Percentiles rank a stretch among this genome's conserved stretches.
These are phyloP conservation scores for Drosophila mettleri DNA, from an alignment of 2,888 invertebrate genomes.

Conservation along the genomic window DNA sequence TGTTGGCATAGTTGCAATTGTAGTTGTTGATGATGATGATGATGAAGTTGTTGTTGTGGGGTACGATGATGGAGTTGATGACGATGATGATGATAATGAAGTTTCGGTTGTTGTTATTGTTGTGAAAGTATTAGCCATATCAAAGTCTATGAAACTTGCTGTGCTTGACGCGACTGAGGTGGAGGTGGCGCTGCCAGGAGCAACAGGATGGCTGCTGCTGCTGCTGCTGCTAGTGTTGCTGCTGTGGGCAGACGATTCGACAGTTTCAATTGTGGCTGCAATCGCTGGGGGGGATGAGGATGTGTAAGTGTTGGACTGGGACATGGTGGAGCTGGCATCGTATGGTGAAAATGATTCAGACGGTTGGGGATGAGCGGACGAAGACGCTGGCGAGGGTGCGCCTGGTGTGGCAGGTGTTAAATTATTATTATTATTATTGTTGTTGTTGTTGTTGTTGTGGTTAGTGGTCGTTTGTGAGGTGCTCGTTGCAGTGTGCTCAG, in stretches of 20 bases:
- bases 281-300: constrained; percentile 42
- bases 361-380: constrained; percentile 30
- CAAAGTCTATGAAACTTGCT: constrained; percentile 50
- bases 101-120: constrained; percentile 56
- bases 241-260: constrained; percentile 41
- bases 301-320: constrained; percentile 24
- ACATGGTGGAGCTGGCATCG: constrained; percentile 47
- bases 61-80: constrained; percentile 22
- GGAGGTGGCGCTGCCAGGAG: constrained; percentile 17
- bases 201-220: constrained; percentile 36
- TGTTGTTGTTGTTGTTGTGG: constrained; percentile 40
- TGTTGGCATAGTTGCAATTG: constrained; percentile 62
- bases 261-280: constrained; percentile 42
- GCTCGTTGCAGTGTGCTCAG: constrained; percentile 59
- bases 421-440: constrained; percentile 39
- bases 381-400: constrained; percentile 32
- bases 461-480: constrained; percentile 61
- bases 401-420: constrained; percentile 50
- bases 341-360: constrained; percentile 53
- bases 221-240: constrained; percentile 17
- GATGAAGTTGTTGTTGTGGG: constrained; percentile 18
- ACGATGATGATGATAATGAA: constrained; percentile 24
- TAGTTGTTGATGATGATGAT: constrained; percentile 20
- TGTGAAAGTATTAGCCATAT: constrained; percentile 50
- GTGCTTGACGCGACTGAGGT: constrained; percentile 28